These are phyloP conservation scores for Sorex fumeus DNA, from an alignment of 2,113 vertebrate species.

Conservation along the genomic window DNA sequence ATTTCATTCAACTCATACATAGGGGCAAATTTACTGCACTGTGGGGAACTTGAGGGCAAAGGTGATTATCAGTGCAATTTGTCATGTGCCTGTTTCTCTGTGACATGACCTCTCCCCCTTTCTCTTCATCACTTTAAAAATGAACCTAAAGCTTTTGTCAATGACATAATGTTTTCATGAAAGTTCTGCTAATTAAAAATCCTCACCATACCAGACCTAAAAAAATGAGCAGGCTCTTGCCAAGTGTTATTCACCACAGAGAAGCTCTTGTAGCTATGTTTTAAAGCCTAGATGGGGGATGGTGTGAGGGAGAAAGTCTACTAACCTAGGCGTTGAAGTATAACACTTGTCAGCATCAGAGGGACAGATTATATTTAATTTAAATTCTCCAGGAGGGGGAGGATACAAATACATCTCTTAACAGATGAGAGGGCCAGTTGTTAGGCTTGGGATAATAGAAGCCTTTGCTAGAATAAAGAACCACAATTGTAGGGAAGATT, in stretches of 20 bases:
- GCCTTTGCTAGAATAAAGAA: constrained; percentile 87
- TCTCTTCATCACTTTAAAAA: constrained; percentile 65
- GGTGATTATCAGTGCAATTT: constrained; percentile 68
- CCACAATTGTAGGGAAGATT: constrained; percentile 84
- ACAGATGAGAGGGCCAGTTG: constrained; percentile 82
- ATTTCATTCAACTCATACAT: constrained; percentile 62
- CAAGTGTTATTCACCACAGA: constrained; percentile 82
- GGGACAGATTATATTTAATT: constrained; percentile 58
- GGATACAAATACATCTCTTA: constrained; percentile 74
- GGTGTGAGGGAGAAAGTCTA: constrained; percentile 65
- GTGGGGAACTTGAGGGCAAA: background rate
- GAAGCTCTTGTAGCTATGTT: constrained; percentile 82
- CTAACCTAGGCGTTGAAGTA: constrained; percentile 74
- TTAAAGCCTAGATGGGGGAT: constrained; percentile 71
- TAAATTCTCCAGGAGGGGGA: constrained; percentile 58
- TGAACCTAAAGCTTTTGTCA: constrained; percentile 59
- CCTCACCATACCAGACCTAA: constrained; percentile 78
- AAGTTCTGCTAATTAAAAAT: constrained; percentile 86
- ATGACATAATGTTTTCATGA: constrained; percentile 82
- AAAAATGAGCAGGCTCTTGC: constrained; percentile 74
- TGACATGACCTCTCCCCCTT: constrained; percentile 47
- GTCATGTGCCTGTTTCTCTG: constrained; percentile 32
- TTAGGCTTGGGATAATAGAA: constrained; percentile 79
- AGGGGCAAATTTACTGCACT: constrained; percentile 65
- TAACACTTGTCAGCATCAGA: constrained; percentile 65